These are phyloP conservation scores for Electrophaes corylata DNA, from an alignment of 2,888 invertebrate species.

Conservation along the genomic window DNA sequence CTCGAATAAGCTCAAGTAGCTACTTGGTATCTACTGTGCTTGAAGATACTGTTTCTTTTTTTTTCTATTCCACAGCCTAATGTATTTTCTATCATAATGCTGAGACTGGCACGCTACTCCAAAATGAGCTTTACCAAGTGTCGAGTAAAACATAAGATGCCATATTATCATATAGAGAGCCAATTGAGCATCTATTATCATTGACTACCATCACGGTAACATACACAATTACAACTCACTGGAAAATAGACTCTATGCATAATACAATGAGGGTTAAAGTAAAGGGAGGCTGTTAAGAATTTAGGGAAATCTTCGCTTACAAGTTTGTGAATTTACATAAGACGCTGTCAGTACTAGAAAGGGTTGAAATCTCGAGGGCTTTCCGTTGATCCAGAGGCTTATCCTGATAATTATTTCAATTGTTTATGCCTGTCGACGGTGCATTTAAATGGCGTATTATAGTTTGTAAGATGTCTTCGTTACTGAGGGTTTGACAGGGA, in stretches of 20 bases:
- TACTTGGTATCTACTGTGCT: too few species aligned
- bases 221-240: constrained; percentile 24
- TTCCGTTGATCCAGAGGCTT: constrained; percentile 77
- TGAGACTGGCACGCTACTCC: background rate
- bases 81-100: constrained; percentile 3
- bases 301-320: constrained; percentile 44
- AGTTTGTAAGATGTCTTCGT: constrained; percentile 81
- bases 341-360: constrained; percentile 78
- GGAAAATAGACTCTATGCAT: constrained; percentile 32
- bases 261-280: constrained; percentile 15
- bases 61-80: constrained; percentile 5
- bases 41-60: too few species aligned
- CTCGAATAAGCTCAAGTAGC: too few species aligned
- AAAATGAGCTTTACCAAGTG: constrained; percentile 40
- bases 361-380: constrained; percentile 82
- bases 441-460: constrained; percentile 84
- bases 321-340: constrained; percentile 82
- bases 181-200: constrained; percentile 77
- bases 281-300: background rate
- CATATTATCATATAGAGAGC: constrained; percentile 67
- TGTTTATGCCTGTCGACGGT: constrained; percentile 83
- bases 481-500: constrained; percentile 64
- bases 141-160: constrained; percentile 66
- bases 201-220: constrained; percentile 42
- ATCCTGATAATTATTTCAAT: constrained; percentile 85